Percentiles rank a stretch among this genome's conserved stretches.
phyloP scores from a whole-genome alignment of 2,797 vertebrate species.

The Poecilia velifera region DNA sequence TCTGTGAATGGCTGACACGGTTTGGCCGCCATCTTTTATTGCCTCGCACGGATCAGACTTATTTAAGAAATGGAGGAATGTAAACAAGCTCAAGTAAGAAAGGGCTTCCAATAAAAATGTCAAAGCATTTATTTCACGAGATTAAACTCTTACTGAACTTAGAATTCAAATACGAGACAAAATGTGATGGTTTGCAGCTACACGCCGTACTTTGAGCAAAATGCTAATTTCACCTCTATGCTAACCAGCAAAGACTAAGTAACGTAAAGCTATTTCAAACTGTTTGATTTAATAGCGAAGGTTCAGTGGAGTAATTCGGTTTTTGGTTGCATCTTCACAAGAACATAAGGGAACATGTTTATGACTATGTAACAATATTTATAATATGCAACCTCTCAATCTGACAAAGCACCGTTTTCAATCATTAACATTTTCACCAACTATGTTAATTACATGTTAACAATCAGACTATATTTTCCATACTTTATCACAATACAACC shows the following conservation, averaged over 20 bases:
- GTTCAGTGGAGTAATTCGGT: not conserved
- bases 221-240: not conserved
- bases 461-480: not conserved
- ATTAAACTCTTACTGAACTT: not conserved
- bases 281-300: not conserved
- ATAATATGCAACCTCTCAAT: not conserved
- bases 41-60: not conserved
- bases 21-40: not conserved
- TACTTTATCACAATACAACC: not conserved
- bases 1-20: slow-evolving; percentile 14
- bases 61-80: not conserved
- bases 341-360: not conserved
- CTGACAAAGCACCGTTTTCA: not conserved
- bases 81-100: not conserved
- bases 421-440: not conserved
- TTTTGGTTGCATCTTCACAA: not conserved
- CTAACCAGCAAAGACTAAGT: not conserved
- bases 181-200: not conserved
- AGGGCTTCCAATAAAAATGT: not conserved
- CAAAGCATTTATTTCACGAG: not conserved
- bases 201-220: not conserved
- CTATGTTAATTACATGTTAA: not conserved
- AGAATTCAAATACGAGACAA: not conserved
- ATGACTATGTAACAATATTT: not conserved
- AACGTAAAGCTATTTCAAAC: not conserved